Base-by-base conservation (phyloP, 2,888 invertebrate genomes). In the Brachylomia viminalis region DNA sequence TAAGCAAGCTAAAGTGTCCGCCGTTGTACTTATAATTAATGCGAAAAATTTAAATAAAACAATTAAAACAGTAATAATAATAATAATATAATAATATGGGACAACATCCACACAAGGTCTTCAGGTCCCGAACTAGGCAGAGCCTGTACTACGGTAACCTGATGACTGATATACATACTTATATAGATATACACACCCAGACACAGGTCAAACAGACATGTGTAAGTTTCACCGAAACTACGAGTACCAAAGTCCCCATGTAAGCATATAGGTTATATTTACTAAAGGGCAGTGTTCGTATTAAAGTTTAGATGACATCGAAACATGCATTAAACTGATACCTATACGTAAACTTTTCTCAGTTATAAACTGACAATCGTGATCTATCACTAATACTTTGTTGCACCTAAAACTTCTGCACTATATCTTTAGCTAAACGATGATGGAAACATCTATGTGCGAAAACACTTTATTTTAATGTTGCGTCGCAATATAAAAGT, bases 371-470 rank as follows among this genome's bases (percentile, higher is more conserved):
- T 67, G 59, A 72, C 64, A 78, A 47, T 80, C 59, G 67, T 64
- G 64, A 84, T 84, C 72, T 65, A 81, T 84, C 78, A 75, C 72
- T 59, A 47, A 68, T 20, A 83, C 84, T 65, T 66, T 73, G 81
- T 75, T 84, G 68, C 64, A 47, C 42, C 47, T 64, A 68, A 56
- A 72, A 73, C 47, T 71, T 77, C 66, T 75, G 75, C 49, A 30
- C 69, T 71, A 27, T 27, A 78, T 64, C 27, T 79, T 83, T 17
- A 58, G 42, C 61, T 68, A 20, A 64, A 75, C 42, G 65, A 61
- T 54, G 38, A 56, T 69, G n/a, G 64, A 71, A 61, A 61, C 13
- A 56, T 66, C 13, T 80, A 49, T 52, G 38, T 20, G 17, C 11
- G 30, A 72, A 67, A 72, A 67, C 56, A 20, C 17, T 61, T 23